phyloP scores from a whole-genome alignment of 1,140 invertebrate genomes.

The Bombus haemorrhoidalis region DNA sequence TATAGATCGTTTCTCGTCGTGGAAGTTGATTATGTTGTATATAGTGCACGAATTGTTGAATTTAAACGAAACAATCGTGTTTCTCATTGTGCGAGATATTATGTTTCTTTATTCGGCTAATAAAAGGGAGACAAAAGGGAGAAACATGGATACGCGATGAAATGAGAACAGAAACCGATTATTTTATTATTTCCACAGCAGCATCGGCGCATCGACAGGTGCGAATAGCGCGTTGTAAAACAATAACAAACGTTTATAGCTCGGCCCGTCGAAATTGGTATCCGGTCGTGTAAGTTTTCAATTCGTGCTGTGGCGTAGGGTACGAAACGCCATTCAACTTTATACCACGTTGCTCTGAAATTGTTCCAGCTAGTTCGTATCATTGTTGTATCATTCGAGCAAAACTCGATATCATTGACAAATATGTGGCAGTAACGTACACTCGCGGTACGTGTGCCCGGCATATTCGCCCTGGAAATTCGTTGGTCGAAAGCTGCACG shows the following conservation, averaged over 20 bases:
- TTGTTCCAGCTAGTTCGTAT: conserved; percentile 7
- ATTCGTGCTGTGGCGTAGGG: neutral
- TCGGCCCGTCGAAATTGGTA: neutral
- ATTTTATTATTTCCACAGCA: neutral
- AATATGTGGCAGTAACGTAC: conserved; percentile 28
- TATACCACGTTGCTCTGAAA: neutral
- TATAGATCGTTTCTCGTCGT: neutral
- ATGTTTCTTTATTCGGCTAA: neutral
- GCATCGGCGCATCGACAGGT: neutral
- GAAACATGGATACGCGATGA: neutral
- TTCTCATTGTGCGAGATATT: neutral
- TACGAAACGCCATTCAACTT: conserved; percentile 15
- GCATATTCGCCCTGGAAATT: conserved; percentile 1
- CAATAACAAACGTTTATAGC: conserved; percentile 1
- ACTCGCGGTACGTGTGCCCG: neutral
- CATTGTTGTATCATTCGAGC: neutral
- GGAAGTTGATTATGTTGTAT: too few species aligned
- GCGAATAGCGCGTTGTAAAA: neutral
- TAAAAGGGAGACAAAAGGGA: neutral
- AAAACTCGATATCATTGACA: conserved; percentile 38
- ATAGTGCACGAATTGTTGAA: neutral
- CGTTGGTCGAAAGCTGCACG: neutral
- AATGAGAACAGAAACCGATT: neutral
- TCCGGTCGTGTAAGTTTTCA: neutral
- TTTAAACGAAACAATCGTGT: neutral